These are phyloP conservation scores for Malurus elegans DNA, from an alignment of 2,113 vertebrate species.

Conservation along the genomic window DNA sequence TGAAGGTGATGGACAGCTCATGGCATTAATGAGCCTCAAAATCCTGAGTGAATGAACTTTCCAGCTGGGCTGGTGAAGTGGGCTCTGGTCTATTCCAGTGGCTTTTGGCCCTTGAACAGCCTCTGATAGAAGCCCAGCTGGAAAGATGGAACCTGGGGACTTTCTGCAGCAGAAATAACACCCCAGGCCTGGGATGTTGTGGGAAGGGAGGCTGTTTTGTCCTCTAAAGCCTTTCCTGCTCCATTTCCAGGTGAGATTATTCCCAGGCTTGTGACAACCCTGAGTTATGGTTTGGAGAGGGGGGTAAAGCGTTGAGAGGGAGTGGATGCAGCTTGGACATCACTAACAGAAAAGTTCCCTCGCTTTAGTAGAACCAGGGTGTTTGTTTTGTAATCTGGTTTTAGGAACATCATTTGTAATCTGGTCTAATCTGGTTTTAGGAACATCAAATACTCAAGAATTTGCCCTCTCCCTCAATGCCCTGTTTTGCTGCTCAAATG, in stretches of 20 bases:
- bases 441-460: neutral
- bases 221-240: neutral
- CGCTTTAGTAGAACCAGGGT: accelerated
- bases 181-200: neutral
- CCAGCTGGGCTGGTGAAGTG: neutral
- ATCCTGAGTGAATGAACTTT: neutral
- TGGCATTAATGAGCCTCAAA: neutral
- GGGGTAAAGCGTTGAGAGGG: neutral
- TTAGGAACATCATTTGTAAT: neutral
- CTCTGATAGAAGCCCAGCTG: neutral
- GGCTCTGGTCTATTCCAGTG: neutral
- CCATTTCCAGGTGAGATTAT: neutral
- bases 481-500: neutral
- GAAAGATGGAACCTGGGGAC: neutral
- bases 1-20: neutral
- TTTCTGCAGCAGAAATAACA: neutral
- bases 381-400: neutral
- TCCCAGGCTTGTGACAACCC: neutral
- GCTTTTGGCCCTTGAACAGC: neutral
- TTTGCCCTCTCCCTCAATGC: neutral
- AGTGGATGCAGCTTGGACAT: neutral
- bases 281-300: neutral
- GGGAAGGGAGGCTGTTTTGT: accelerated
- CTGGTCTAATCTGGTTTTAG: neutral
- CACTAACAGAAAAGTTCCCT: neutral